These are phyloP conservation scores for Leptinotarsa peninsularis DNA, from an alignment of 2,888 invertebrate genomes.

Conservation along the genomic window DNA sequence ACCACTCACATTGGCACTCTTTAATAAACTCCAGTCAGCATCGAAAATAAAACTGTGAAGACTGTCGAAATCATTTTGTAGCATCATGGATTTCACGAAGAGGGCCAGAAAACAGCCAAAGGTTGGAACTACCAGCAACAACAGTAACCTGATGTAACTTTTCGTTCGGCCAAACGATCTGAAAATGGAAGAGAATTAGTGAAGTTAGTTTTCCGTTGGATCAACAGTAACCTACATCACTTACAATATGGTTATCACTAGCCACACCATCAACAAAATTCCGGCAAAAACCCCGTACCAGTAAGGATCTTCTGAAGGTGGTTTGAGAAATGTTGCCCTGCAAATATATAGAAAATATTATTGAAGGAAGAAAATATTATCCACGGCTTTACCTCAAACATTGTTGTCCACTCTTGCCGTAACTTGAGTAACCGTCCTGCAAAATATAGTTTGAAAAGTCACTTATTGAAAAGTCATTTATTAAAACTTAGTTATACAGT, in stretches of 20 bases:
- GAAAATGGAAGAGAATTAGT: conserved; percentile 42
- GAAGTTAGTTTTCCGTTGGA: background rate
- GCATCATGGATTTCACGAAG: conserved; percentile 58
- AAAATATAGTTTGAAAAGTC: conserved; percentile 40
- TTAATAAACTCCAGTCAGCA: conserved; percentile 60
- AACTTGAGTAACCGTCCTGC: conserved; percentile 61
- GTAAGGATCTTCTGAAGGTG: conserved; percentile 72
- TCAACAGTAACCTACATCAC: conserved; percentile 50
- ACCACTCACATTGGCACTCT: conserved; percentile 57
- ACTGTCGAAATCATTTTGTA: conserved; percentile 54
- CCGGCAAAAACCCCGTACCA: conserved; percentile 75
- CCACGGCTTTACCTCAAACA: conserved; percentile 62
- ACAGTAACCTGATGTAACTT: conserved; percentile 61
- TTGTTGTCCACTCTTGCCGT: conserved; percentile 62
- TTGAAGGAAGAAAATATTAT: conserved; percentile 3
- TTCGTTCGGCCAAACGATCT: conserved; percentile 62
- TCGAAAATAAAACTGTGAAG: conserved; percentile 55
- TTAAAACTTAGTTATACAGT: background rate
- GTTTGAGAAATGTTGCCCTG: conserved; percentile 69
- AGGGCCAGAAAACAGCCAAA: conserved; percentile 60
- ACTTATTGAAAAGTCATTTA: background rate
- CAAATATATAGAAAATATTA: conserved; percentile 28
- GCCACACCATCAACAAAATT: conserved; percentile 74
- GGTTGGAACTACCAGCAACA: conserved; percentile 59
- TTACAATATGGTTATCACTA: conserved; percentile 74